These are phyloP conservation scores for Corythoichthys haematopterus DNA, from an alignment of 2,113 vertebrate species.

Conservation along the genomic window DNA sequence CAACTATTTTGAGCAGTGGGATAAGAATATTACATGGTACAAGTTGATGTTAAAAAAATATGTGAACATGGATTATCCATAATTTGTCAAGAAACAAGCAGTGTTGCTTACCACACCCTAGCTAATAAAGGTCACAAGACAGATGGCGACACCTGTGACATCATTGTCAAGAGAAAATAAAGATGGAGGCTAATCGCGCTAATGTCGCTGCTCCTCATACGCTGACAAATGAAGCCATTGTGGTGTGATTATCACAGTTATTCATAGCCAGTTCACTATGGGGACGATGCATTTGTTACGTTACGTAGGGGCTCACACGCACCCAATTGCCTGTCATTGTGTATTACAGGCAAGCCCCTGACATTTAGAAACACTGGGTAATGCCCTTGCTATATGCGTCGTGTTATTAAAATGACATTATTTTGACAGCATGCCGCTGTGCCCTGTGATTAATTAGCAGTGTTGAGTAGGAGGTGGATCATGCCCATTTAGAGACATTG, in stretches of 20 bases:
- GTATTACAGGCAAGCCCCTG: slow-evolving; percentile 59
- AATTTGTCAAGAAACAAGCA: neutral
- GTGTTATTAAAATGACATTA: slow-evolving; percentile 73
- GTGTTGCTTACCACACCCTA: neutral
- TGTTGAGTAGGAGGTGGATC: slow-evolving; percentile 64
- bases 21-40: neutral
- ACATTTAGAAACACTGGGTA: slow-evolving; percentile 72
- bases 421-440: slow-evolving; percentile 49
- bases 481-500: slow-evolving; percentile 55
- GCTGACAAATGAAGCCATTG: slow-evolving; percentile 75
- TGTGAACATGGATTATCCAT: neutral
- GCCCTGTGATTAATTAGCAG: slow-evolving; percentile 66
- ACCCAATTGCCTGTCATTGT: slow-evolving; percentile 62
- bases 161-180: slow-evolving; percentile 43
- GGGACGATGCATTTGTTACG: slow-evolving; percentile 67
- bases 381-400: slow-evolving; percentile 56
- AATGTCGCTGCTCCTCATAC: slow-evolving; percentile 41
- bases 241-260: slow-evolving; percentile 72
- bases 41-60: neutral
- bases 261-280: slow-evolving; percentile 67
- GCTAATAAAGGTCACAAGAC: slow-evolving; percentile 14
- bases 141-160: slow-evolving; percentile 42
- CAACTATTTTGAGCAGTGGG: neutral
- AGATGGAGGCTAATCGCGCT: slow-evolving; percentile 49
- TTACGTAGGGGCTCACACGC: slow-evolving; percentile 63